A percentile compares a stretch with the other conserved stretches of the same genome.
phyloP scores from a whole-genome alignment of 2,888 invertebrate genomes.

The Galerucella calmariensis region DNA sequence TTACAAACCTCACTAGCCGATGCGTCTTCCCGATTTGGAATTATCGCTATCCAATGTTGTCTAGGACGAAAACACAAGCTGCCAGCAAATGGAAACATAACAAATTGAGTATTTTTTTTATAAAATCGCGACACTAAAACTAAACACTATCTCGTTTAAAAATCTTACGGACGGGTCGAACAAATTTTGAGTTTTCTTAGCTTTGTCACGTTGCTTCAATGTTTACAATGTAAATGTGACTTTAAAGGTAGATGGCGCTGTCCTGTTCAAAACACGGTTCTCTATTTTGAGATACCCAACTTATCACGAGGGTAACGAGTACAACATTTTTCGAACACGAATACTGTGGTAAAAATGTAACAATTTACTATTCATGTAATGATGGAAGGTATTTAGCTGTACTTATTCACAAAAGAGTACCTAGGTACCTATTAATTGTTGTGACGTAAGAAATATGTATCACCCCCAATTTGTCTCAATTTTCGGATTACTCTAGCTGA shows the following conservation, averaged over 20 bases:
- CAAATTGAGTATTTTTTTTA: constrained; percentile 32
- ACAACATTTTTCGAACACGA: neutral
- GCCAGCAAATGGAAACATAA: constrained; percentile 48
- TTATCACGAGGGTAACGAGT: neutral
- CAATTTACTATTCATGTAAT: too few relatives aligned
- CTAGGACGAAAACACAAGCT: constrained; percentile 74
- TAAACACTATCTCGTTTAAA: neutral
- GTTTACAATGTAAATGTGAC: constrained; percentile 21
- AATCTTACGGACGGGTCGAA: neutral
- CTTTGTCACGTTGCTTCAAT: constrained; percentile 29
- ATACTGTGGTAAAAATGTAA: too few relatives aligned
- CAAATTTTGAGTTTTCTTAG: constrained; percentile 17
- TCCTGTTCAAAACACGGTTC: constrained; percentile 1
- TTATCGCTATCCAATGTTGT: constrained; percentile 37
- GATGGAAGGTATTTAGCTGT: too few relatives aligned
- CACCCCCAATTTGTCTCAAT: too few relatives aligned
- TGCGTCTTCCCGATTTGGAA: constrained; percentile 17
- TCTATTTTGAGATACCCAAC: neutral
- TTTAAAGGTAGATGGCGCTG: constrained; percentile 19
- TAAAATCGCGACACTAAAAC: constrained; percentile 9
- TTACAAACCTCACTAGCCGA: constrained; percentile 30
- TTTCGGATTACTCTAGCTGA: too few relatives aligned
- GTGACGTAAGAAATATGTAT: too few relatives aligned
- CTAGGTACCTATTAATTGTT: too few relatives aligned
- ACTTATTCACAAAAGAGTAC: too few relatives aligned